Base-by-base conservation (phyloP, 2,888 invertebrate species). In the Atethmia centrago region DNA sequence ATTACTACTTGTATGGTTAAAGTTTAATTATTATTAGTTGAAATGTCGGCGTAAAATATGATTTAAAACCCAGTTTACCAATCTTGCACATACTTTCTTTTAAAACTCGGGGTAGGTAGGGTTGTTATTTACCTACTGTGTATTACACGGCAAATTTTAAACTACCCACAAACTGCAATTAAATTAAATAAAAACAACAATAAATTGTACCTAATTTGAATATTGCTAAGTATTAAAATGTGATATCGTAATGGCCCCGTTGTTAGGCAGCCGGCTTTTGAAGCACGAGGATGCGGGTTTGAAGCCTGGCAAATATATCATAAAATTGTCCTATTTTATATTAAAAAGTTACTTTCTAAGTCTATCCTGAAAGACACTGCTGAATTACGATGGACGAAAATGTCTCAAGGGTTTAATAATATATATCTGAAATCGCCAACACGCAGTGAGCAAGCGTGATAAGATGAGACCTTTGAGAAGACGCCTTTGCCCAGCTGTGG, bases 101-200 rank as follows among this genome's bases (percentile, higher is more conserved):
- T 10, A 36, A 36, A 21, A 59, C 16, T 10, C 16, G 0, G 19
- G 1, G 28, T 21, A 31, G 3, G 3, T 25, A 16, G 0, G 4
- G 0, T n/a, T 73, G 5, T 45, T 49, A 40, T 40, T 40, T 42
- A n/a, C 19, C 19, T 9, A 16, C 21, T 21, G n/a, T 5, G 12
- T 45, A 8, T 8, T 25, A n/a, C n/a, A n/a, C n/a, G n/a, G n/a
- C n/a, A 9, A n/a, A 1, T 51, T 3, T 59, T 45, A 28, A 36
- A 36, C 67, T 76, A 76, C 74, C 74, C 45, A 19, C 66, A n/a
- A 28, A 0, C 21, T 14, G 7, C 3, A 16, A n/a, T 31, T n/a
- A n/a, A n/a, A n/a, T n/a, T n/a, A 40, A n/a, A 40, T 16, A 14
- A 36, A 47, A n/a, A 28, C 14, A 0, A 16, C 16, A 2, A 7